Conservation (phyloP, 2,888 invertebrate genomes). For the Orthonychiurus folsomi region DNA sequence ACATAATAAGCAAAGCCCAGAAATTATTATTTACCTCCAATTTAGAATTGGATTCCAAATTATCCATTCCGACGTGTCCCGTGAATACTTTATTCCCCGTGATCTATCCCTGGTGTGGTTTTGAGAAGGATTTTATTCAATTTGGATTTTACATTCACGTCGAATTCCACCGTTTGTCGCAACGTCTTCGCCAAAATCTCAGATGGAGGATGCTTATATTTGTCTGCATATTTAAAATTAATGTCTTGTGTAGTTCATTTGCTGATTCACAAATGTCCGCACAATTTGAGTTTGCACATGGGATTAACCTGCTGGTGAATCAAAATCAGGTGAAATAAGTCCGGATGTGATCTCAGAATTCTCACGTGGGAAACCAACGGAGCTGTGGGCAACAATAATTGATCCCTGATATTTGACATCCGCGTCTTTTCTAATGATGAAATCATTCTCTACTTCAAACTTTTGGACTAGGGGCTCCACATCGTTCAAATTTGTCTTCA, state of each 20-base stretch:
- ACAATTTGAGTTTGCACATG: background rate
- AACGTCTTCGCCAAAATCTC: conserved; percentile 12
- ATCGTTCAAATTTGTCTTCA: conserved; percentile 17
- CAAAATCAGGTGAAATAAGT: conserved; percentile 17
- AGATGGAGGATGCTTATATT: conserved; percentile 15
- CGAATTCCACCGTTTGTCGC: conserved; percentile 7
- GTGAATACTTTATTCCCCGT: conserved; percentile 17
- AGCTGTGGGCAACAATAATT: conserved; percentile 14
- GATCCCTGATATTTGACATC: conserved; percentile 19
- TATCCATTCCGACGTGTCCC: conserved; percentile 12
- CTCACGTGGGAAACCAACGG: conserved; percentile 8
- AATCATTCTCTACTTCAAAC: conserved; percentile 11
- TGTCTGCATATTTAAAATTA: conserved; percentile 10
- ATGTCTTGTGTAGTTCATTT: background rate
- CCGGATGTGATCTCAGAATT: conserved; percentile 13
- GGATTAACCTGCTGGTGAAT: conserved; percentile 14
- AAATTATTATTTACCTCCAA: conserved; percentile 9
- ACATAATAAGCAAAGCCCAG: conserved; percentile 7
- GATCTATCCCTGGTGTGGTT: conserved; percentile 16
- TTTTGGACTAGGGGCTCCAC: conserved; percentile 15
- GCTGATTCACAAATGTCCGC: background rate
- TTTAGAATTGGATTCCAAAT: conserved; percentile 3
- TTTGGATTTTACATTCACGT: conserved; percentile 6
- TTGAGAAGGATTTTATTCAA: conserved; percentile 18
- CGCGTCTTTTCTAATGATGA: conserved; percentile 20